These are phyloP conservation scores for Oryzias dopingdopingensis DNA, from an alignment of 2,797 vertebrate genomes.

Conservation along the genomic window DNA sequence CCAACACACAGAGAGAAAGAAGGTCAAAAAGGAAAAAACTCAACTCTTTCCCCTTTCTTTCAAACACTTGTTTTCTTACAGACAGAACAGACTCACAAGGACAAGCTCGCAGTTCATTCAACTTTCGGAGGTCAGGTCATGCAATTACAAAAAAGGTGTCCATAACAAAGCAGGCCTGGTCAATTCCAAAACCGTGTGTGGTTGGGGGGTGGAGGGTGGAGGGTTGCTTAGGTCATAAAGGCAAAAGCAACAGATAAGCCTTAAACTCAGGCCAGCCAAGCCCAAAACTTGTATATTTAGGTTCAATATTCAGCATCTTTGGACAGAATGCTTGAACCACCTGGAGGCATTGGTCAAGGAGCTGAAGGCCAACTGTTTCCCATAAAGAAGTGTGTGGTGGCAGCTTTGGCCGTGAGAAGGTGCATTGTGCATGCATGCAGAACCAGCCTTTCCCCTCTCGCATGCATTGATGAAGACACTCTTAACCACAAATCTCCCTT, in stretches of 20 bases:
- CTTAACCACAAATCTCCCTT: not conserved
- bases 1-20: constrained; percentile 31
- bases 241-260: constrained; percentile 36
- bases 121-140: constrained; percentile 45
- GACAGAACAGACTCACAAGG: constrained; percentile 34
- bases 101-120: constrained; percentile 35
- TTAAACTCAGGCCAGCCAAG: constrained; percentile 39
- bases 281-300: not conserved
- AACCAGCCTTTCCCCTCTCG: constrained; percentile 28
- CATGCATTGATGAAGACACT: constrained; percentile 43
- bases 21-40: constrained; percentile 48
- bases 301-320: not conserved
- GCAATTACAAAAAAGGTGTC: constrained; percentile 47
- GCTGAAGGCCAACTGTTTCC: constrained; percentile 31
- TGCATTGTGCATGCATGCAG: constrained; percentile 52
- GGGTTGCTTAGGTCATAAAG: constrained; percentile 23
- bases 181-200: constrained; percentile 29
- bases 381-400: constrained; percentile 19
- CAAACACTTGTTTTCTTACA: constrained; percentile 37
- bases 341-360: constrained; percentile 23
- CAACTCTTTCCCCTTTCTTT: constrained; percentile 52
- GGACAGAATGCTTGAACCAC: constrained; percentile 1
- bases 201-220: not conserved
- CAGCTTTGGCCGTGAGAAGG: constrained; percentile 22
- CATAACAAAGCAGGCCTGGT: constrained; percentile 37